These are phyloP conservation scores for Lepidurus apus DNA, from an alignment of 1,140 invertebrate species.

Conservation along the genomic window DNA sequence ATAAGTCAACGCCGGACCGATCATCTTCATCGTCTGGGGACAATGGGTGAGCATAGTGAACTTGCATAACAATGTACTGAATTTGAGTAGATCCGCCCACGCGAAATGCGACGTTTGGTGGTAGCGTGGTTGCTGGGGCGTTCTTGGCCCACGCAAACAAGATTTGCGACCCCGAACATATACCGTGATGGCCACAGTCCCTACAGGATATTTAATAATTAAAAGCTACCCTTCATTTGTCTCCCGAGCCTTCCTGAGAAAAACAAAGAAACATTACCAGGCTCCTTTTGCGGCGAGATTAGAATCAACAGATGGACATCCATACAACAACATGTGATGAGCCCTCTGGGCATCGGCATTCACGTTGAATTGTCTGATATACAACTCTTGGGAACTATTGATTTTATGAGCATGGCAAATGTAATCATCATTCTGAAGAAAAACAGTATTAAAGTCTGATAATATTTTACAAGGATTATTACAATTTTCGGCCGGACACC, in stretches of 20 bases:
- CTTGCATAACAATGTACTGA: slow-evolving; percentile 53
- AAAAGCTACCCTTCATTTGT: slow-evolving; percentile 24
- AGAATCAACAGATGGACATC: slow-evolving; percentile 48
- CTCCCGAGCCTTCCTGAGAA: slow-evolving; percentile 23
- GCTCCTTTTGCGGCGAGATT: slow-evolving; percentile 33
- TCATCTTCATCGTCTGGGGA: slow-evolving; percentile 39
- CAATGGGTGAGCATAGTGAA: slow-evolving; percentile 44
- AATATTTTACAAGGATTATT: neutral
- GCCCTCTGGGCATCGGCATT: slow-evolving; percentile 44
- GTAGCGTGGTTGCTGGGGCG: slow-evolving; percentile 54
- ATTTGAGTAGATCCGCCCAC: slow-evolving; percentile 49
- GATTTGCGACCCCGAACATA: slow-evolving; percentile 46
- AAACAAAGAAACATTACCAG: slow-evolving; percentile 40
- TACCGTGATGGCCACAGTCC: slow-evolving; percentile 45
- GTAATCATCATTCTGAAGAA: slow-evolving; percentile 43
- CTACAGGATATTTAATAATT: slow-evolving; percentile 37
- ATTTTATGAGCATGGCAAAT: slow-evolving; percentile 43
- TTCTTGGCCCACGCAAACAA: slow-evolving; percentile 62
- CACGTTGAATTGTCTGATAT: slow-evolving; percentile 45
- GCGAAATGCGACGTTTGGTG: slow-evolving; percentile 53
- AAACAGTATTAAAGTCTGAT: neutral
- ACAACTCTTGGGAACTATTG: slow-evolving; percentile 40
- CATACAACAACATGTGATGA: slow-evolving; percentile 60
- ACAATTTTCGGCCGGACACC: slow-evolving; percentile 16
- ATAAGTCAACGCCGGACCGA: slow-evolving; percentile 41